Conservation (phyloP, 1,140 invertebrate species). For the Drosophila micromelanica region DNA sequence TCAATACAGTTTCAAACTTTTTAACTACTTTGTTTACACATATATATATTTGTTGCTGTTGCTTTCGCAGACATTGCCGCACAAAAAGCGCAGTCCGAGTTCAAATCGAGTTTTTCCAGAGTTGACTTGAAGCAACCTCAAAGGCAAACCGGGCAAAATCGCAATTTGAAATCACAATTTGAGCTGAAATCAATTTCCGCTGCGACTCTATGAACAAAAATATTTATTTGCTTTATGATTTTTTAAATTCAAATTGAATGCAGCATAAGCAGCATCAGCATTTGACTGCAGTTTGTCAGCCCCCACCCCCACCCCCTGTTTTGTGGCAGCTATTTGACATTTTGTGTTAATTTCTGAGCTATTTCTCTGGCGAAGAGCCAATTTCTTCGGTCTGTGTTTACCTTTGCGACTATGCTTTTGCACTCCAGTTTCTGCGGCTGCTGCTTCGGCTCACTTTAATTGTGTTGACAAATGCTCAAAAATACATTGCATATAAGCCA, state of each 20-base stretch:
- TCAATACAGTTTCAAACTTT: not conserved
- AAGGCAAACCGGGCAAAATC: conserved; percentile 2
- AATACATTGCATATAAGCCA: not conserved
- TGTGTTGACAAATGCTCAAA: conserved; percentile 35
- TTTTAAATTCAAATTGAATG: conserved; percentile 47
- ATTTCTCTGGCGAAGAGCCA: conserved; percentile 38
- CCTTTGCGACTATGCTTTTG: conserved; percentile 23
- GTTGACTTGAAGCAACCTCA: not conserved
- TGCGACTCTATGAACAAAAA: conserved; percentile 27
- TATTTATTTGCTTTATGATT: conserved; percentile 47
- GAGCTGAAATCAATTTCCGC: conserved; percentile 32
- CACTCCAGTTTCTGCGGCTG: not conserved
- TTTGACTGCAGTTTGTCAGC: conserved; percentile 21
- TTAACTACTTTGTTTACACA: conserved; percentile 10
- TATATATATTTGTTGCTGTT: not conserved
- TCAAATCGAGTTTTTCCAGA: not conserved
- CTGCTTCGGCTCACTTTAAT: conserved; percentile 27
- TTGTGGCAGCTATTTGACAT: too few species aligned
- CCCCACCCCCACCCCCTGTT: too few species aligned
- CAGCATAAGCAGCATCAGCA: conserved; percentile 1
- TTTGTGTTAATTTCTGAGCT: conserved; percentile 43
- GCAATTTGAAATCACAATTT: conserved; percentile 18
- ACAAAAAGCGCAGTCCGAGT: conserved; percentile 2
- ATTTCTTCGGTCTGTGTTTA: conserved; percentile 46
- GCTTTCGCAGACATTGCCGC: not conserved